Evolutionary conservation across 53 echinoderm and acorn worm genomes (phyloP), one percentile per base, ranked within the genome.

Genomic region (Patiria pectinifera): DNA sequence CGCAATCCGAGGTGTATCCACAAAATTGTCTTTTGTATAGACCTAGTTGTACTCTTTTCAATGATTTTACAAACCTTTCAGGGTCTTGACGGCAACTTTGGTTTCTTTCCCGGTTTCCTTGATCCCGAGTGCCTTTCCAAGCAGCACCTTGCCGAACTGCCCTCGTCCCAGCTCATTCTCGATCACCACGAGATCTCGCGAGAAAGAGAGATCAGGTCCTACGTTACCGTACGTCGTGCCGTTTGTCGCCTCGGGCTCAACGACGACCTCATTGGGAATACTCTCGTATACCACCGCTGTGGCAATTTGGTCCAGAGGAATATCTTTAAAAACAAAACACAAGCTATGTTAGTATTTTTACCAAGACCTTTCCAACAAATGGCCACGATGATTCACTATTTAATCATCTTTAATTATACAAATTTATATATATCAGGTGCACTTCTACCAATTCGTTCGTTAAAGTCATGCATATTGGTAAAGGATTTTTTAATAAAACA

Each of bases 41-140:
- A n/a, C 2, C 19, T 3, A 19, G 2, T 69, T 69, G 5, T 69
- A 7, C 3, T 21, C 3, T 76, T 76, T 21, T 11, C 2, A 43
- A 21, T 3, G 43, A 2, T 71, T 14, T 35, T 26, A 26, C 21
- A 25, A 70, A 91, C 84, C 91, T 83, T 91, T 91, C 4, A 91
- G 49, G 1, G 86, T 92, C 49, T 92, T 92, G 47, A 92, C 80
- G 46, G 92, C 92, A 47, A 92, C 79, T 69, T 78, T 77, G 3
- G 76, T 86, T 43, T 22, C 19, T 79, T 69, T 45, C 19, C 69
- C 78, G 63, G 16, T 46, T 62, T 66, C 48, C 79, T 22, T 8
- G 13, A 86, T 62, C 63, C 86, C 92, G 48, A 63, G 22, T 7
- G 80, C 86, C 75, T 61, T 69, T 21, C 75, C 92, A 16, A 92